phyloP scores from a whole-genome alignment of 1,140 invertebrate genomes.

The Lasaia peninsularis region DNA sequence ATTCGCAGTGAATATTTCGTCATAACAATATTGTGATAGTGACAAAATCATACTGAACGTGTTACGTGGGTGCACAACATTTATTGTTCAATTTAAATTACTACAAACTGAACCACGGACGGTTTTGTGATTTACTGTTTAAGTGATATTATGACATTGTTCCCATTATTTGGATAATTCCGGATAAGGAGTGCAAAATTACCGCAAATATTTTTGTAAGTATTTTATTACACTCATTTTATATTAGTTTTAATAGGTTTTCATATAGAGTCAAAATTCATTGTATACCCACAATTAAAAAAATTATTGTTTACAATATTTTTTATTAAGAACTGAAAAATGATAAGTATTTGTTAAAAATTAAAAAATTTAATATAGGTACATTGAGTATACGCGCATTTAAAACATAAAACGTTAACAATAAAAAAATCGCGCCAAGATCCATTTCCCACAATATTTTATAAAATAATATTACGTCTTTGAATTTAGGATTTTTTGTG shows the following conservation, averaged over 20 bases:
- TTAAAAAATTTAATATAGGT: too few relatives aligned
- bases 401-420: too few relatives aligned
- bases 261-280: background rate
- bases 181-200: constrained; percentile 62
- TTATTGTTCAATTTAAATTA: constrained; percentile 46
- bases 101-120: constrained; percentile 50
- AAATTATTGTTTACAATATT: too few relatives aligned
- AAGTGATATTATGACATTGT: constrained; percentile 68
- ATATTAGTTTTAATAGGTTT: background rate
- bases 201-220: constrained; percentile 76
- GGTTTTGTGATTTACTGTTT: constrained; percentile 59
- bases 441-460: too few relatives aligned
- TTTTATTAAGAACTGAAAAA: too few relatives aligned
- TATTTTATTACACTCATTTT: constrained; percentile 36
- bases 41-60: constrained; percentile 63
- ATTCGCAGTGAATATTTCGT: constrained; percentile 68
- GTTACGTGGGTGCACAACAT: constrained; percentile 64
- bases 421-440: too few relatives aligned
- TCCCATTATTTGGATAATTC: constrained; percentile 72
- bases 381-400: too few relatives aligned
- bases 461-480: too few relatives aligned
- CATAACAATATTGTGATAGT: constrained; percentile 74
- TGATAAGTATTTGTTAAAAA: background rate
- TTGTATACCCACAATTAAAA: background rate
- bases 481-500: too few relatives aligned